phyloP scores from a whole-genome alignment of 2,113 vertebrate genomes.

The Gallinago paraguaiae region DNA sequence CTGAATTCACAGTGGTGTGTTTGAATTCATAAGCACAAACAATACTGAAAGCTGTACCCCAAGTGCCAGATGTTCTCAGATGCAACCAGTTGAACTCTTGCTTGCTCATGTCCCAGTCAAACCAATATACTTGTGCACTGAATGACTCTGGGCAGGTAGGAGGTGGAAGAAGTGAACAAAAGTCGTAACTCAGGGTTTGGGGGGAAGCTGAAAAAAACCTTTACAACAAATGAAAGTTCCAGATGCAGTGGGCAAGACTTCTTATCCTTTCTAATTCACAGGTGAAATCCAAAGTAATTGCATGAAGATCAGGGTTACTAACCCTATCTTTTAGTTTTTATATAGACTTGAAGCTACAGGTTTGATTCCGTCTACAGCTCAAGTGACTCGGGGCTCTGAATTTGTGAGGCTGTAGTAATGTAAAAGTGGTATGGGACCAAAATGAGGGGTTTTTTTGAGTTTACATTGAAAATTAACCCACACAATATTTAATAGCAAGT shows the following conservation, averaged over 20 bases:
- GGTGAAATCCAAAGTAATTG: background rate
- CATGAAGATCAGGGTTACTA: background rate
- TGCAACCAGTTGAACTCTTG: background rate
- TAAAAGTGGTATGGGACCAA: background rate
- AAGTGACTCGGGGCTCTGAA: background rate
- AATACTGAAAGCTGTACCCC: background rate
- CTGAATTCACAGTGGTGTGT: constrained; percentile 27
- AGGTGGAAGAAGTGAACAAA: background rate
- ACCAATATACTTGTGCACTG: background rate
- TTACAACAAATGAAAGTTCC: background rate
- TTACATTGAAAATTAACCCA: background rate
- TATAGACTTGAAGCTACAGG: background rate
- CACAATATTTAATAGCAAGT: background rate
- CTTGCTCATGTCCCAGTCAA: constrained; percentile 17
- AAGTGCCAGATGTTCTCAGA: constrained; percentile 14
- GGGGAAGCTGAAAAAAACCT: background rate
- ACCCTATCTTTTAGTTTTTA: background rate
- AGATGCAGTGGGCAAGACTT: background rate
- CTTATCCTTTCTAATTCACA: background rate
- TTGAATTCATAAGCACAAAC: constrained; percentile 32
- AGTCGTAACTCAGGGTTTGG: background rate
- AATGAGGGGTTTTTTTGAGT: background rate
- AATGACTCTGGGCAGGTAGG: background rate
- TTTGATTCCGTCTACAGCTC: background rate
- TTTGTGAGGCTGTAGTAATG: background rate